A percentile compares a stretch with the other conserved stretches of the same genome.
Evolutionary conservation across 2,113 vertebrate genomes (phyloP).

Genomic region (Amblyopsis rosae): DNA sequence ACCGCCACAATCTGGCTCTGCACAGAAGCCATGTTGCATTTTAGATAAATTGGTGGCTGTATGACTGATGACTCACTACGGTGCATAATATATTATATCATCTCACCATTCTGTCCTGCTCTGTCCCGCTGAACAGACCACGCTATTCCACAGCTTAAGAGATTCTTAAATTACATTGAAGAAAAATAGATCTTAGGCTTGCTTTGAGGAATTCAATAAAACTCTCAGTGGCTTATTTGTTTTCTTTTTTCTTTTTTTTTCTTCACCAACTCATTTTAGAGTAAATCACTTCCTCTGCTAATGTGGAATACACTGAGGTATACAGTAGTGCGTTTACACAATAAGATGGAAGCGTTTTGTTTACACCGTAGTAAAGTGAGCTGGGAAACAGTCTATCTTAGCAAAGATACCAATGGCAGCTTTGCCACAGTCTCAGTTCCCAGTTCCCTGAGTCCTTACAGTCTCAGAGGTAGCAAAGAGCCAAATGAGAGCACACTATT

Average conservation of each 20-base stretch:
- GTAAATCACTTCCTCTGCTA: constrained; percentile 13
- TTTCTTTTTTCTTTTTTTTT: constrained; percentile 15
- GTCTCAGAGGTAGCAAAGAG: constrained; percentile 29
- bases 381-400: constrained; percentile 3
- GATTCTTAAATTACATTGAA: constrained; percentile 47
- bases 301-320: constrained; percentile 15
- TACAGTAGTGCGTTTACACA: background rate
- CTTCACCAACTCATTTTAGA: background rate
- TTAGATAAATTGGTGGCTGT: constrained; percentile 50
- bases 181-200: constrained; percentile 24
- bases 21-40: constrained; percentile 58
- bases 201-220: constrained; percentile 52
- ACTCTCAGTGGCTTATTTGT: constrained; percentile 29
- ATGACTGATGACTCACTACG: constrained; percentile 54
- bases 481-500: constrained; percentile 41
- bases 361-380: constrained; percentile 12
- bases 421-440: constrained; percentile 8
- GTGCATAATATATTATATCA: constrained; percentile 51
- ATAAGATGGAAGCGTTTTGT: constrained; percentile 10
- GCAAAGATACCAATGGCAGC: background rate
- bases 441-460: constrained; percentile 9
- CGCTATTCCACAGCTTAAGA: constrained; percentile 47
- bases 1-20: constrained; percentile 38
- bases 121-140: constrained; percentile 34
- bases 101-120: constrained; percentile 42